Conservation (phyloP, 2,888 invertebrate genomes). For the Antheraea assamensis region DNA sequence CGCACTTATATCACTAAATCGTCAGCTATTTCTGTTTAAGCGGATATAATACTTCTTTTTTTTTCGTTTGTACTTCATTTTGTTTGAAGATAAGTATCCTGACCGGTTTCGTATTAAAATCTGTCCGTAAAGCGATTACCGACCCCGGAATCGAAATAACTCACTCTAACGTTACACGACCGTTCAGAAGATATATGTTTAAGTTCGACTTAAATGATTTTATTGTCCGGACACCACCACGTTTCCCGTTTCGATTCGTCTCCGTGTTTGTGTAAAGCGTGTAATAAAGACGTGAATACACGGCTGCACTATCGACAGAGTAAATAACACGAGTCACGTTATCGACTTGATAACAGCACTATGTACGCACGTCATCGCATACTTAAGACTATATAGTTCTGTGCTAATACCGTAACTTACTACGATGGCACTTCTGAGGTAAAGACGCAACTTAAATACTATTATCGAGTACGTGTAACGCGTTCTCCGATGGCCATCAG, state of each 20-base stretch:
- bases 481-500: conserved; percentile 34
- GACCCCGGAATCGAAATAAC: background rate
- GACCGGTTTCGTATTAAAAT: conserved; percentile 42
- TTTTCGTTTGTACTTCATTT: conserved; percentile 75
- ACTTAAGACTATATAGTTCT: background rate
- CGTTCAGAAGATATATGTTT: background rate
- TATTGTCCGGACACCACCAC: conserved; percentile 14
- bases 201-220: background rate
- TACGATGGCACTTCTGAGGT: conserved; percentile 75
- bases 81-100: conserved; percentile 49
- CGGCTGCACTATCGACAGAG: no score
- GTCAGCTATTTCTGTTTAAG: conserved; percentile 64
- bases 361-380: background rate
- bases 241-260: background rate
- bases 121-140: conserved; percentile 23
- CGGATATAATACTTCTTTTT: conserved; percentile 61
- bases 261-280: background rate
- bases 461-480: conserved; percentile 40
- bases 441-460: conserved; percentile 65
- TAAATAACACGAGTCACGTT: no score
- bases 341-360: background rate
- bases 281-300: no score
- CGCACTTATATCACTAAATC: conserved; percentile 58
- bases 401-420: conserved; percentile 24
- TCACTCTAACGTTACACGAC: background rate